Percentiles rank a stretch among this genome's conserved stretches.
phyloP scores from a whole-genome alignment of 2,113 vertebrate species.

The Parus major region DNA sequence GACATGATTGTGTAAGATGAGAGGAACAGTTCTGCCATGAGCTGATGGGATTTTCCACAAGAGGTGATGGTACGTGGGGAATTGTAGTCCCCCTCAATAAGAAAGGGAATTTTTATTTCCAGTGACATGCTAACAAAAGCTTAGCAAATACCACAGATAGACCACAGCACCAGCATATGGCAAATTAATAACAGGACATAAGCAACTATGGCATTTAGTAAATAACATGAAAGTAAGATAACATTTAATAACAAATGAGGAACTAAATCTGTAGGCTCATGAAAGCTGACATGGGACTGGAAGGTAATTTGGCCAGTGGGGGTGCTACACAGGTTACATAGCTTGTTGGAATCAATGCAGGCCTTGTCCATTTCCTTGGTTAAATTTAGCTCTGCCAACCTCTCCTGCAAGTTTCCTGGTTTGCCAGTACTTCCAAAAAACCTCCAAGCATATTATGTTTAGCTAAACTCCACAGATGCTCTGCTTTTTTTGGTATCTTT shows the following conservation, averaged over 20 bases:
- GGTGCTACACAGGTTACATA: neutral
- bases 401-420: neutral
- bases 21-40: neutral
- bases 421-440: neutral
- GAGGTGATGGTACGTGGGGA: neutral
- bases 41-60: neutral
- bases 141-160: neutral
- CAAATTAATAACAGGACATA: neutral
- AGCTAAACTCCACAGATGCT: neutral
- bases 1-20: rapidly evolving
- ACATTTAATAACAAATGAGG: neutral
- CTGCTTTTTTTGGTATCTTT: neutral
- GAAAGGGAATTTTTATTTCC: neutral
- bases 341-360: neutral
- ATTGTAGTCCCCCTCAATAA: neutral
- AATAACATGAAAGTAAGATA: neutral
- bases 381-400: neutral
- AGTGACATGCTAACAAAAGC: neutral
- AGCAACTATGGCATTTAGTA: neutral
- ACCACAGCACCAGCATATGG: neutral
- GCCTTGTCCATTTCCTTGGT: neutral
- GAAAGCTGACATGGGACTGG: neutral
- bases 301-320: neutral
- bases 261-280: neutral
- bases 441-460: neutral